Evolutionary conservation across 2,888 invertebrate species (phyloP).

Genomic region (Heliothis peltigera): DNA sequence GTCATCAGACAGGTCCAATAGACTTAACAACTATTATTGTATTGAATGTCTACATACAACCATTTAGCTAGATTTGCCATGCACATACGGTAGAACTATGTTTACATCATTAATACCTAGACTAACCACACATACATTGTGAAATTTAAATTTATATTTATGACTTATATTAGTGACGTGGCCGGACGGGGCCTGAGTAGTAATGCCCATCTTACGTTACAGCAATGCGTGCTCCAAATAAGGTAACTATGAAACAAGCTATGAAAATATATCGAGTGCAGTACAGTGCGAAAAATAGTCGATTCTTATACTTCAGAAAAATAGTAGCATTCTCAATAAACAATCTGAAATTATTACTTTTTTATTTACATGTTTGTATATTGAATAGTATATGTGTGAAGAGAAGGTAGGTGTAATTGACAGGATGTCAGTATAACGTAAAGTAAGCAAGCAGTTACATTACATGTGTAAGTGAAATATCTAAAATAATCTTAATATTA

Average conservation of each 20-base stretch:
- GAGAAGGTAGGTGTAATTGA: slow-evolving; percentile 79
- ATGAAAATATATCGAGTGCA: slow-evolving; percentile 86
- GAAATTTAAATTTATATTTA: slow-evolving; percentile 74
- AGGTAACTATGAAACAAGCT: slow-evolving; percentile 79
- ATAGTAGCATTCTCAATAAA: slow-evolving; percentile 85
- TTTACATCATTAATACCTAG: slow-evolving; percentile 77
- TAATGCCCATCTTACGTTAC: slow-evolving; percentile 74
- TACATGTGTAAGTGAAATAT: slow-evolving; percentile 61
- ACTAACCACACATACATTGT: slow-evolving; percentile 86
- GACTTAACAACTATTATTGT: slow-evolving; percentile 84
- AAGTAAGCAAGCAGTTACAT: slow-evolving; percentile 59
- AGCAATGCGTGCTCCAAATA: slow-evolving; percentile 81
- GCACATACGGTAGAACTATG: slow-evolving; percentile 83
- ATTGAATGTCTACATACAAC: slow-evolving; percentile 87
- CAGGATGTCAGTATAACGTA: slow-evolving; percentile 66
- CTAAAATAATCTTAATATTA: slow-evolving; percentile 66
- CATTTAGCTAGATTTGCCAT: slow-evolving; percentile 87
- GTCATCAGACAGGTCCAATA: slow-evolving; percentile 63
- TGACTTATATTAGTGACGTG: slow-evolving; percentile 75
- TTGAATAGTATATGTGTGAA: slow-evolving; percentile 77
- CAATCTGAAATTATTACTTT: slow-evolving; percentile 84
- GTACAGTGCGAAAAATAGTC: slow-evolving; percentile 84
- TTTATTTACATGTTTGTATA: slow-evolving; percentile 86
- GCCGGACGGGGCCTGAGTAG: slow-evolving; percentile 77
- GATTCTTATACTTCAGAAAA: slow-evolving; percentile 84